phyloP scores from a whole-genome alignment of 1,140 invertebrate genomes.

The Bombus haemorrhoidalis region DNA sequence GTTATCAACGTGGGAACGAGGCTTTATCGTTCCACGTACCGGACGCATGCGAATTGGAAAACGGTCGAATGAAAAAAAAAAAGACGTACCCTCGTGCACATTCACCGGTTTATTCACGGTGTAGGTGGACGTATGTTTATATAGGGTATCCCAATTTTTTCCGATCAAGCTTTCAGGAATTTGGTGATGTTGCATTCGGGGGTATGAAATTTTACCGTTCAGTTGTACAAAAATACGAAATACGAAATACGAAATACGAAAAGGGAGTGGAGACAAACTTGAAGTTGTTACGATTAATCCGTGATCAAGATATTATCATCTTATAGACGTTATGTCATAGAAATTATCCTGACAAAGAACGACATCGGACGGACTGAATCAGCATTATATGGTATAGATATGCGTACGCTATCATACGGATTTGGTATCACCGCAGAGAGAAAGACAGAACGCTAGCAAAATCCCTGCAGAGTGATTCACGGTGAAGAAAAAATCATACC shows the following conservation, averaged over 20 bases:
- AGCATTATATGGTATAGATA: no score
- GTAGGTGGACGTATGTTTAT: not conserved
- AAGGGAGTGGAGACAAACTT: not conserved
- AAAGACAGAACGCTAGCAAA: no score
- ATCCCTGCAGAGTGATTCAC: no score
- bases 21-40: conserved; percentile 55
- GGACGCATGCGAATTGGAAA: conserved; percentile 58
- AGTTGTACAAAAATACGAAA: not conserved
- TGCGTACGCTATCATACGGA: rapidly evolving
- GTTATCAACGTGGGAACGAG: conserved; percentile 61
- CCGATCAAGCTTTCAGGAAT: no score
- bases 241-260: not conserved
- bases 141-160: no score
- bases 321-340: no score
- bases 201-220: no score
- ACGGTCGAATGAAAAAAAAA: conserved; percentile 37
- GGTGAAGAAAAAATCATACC: no score
- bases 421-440: no score
- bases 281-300: not conserved
- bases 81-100: no score
- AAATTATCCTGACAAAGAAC: no score
- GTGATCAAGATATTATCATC: not conserved
- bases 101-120: not conserved
- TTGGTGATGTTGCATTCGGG: not conserved
- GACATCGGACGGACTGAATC: no score